These are phyloP conservation scores for Scomber colias DNA, from an alignment of 2,113 vertebrate genomes.

Conservation along the genomic window DNA sequence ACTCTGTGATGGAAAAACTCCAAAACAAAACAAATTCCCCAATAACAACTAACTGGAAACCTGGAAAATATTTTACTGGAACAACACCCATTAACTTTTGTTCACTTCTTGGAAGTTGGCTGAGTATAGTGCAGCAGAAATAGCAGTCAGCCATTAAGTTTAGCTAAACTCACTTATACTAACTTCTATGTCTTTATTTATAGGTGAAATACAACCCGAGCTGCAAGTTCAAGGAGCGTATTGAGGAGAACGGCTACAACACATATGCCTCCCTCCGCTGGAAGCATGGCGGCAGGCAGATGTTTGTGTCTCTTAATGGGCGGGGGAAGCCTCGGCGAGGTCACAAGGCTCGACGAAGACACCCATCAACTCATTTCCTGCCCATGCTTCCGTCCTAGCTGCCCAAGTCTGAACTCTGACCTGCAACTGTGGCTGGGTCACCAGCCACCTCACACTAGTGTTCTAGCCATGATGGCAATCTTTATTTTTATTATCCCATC, in stretches of 20 bases:
- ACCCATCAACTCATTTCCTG: slow-evolving; percentile 94
- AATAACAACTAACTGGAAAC: slow-evolving; percentile 20
- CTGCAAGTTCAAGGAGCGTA: slow-evolving; percentile 94
- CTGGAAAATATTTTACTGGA: slow-evolving; percentile 36
- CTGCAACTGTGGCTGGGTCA: slow-evolving; percentile 27
- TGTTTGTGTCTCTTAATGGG: slow-evolving; percentile 93
- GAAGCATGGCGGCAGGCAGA: slow-evolving; percentile 88
- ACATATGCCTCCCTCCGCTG: slow-evolving; percentile 92
- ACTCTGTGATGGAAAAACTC: slow-evolving; percentile 5
- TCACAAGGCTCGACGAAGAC: slow-evolving; percentile 87
- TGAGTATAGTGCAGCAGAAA: slow-evolving; percentile 19
- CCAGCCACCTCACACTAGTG: slow-evolving; percentile 34
- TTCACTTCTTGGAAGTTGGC: slow-evolving; percentile 12
- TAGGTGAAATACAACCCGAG: slow-evolving; percentile 91
- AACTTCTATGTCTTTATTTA: neutral
- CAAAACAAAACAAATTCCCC: too few species aligned
- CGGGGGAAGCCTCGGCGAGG: slow-evolving; percentile 87
- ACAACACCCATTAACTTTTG: slow-evolving; percentile 49
- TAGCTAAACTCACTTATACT: slow-evolving; percentile 1
- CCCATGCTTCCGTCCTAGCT: slow-evolving; percentile 90
- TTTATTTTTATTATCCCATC: slow-evolving; percentile 66
- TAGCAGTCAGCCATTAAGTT: slow-evolving; percentile 5
- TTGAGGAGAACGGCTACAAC: slow-evolving; percentile 96
- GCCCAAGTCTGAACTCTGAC: slow-evolving; percentile 53
- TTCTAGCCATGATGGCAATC: slow-evolving; percentile 28